Evolutionary conservation across 1,140 invertebrate species (phyloP), one percentile per base, ranked within the genome.

Genomic region (Aphis gossypii): DNA sequence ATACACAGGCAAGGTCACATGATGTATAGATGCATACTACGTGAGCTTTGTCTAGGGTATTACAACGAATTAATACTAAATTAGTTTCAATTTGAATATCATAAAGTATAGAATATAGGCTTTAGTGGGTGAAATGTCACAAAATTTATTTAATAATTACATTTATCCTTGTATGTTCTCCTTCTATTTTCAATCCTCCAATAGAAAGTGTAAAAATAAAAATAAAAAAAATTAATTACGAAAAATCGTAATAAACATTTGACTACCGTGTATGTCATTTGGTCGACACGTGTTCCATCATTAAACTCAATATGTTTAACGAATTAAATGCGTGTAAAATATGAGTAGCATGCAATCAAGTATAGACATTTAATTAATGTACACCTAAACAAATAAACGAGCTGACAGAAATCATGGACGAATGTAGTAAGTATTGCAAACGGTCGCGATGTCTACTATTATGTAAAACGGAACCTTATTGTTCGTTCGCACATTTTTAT

Each of bases 361-460:
- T 88, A 48, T 88, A 48, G 46, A 48, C 5, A 30, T 88, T 88
- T 35, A 60, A 68, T 56, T 76, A 91, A 76, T 30, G 56, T 44
- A 76, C 90, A 91, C 90, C 60, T 91, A 91, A 76, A 76, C 44
- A 91, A 91, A 91, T 35, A 88, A 14, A 60, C 6, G 18, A n/a
- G 38, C 60, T 4, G 60, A 91, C 90, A 91, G 38, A 68, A 76
- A 48, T 91, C 60, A 48, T 91, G 30, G 60, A 91, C 90, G 56
- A 48, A 90, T 60, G 9, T 41, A 41, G n/a, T 60, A 41, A 30
- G 9, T 76, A 30, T 14, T 46, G 14, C 25, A 21, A 48, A 76
- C 20, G 7, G 44, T 51, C n/a, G 30, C 86, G n/a, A 51, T 51
- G n/a, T 51, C n/a, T 88, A 48, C 44, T 44, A 41, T 30, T 46